Evolutionary conservation across 2,113 vertebrate genomes (phyloP).

Genomic region (Laticauda laticaudata): DNA sequence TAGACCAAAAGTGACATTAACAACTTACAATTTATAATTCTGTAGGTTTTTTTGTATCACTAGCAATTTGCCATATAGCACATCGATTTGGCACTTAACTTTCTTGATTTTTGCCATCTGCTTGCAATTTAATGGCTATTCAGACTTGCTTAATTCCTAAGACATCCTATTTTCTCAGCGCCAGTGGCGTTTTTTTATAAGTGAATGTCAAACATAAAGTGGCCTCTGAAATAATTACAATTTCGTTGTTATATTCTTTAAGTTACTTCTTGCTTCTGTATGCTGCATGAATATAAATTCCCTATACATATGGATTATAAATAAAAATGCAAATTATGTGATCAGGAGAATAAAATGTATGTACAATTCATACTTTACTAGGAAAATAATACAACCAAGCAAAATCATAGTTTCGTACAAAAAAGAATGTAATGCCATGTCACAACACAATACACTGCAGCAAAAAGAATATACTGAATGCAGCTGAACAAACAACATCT

Average conservation of each 20-base stretch:
- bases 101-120: not conserved
- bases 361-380: not conserved
- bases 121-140: slow-evolving; percentile 18
- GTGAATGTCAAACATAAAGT: slow-evolving; percentile 4
- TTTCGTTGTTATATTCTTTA: not conserved
- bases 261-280: not conserved
- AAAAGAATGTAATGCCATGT: not conserved
- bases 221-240: slow-evolving; percentile 10
- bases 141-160: not conserved
- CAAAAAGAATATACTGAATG: not conserved
- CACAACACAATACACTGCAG: not conserved
- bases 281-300: not conserved
- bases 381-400: not conserved
- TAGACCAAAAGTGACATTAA: not conserved
- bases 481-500: not conserved
- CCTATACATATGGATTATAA: not conserved
- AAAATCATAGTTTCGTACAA: not conserved
- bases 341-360: not conserved
- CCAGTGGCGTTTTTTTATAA: not conserved
- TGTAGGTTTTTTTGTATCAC: not conserved
- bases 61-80: not conserved
- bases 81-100: not conserved
- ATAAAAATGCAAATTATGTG: not conserved
- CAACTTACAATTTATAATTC: not conserved
- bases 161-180: not conserved